Evolutionary conservation across 2,113 vertebrate genomes (phyloP).

Genomic region (Thalassarche chlororhynchos): DNA sequence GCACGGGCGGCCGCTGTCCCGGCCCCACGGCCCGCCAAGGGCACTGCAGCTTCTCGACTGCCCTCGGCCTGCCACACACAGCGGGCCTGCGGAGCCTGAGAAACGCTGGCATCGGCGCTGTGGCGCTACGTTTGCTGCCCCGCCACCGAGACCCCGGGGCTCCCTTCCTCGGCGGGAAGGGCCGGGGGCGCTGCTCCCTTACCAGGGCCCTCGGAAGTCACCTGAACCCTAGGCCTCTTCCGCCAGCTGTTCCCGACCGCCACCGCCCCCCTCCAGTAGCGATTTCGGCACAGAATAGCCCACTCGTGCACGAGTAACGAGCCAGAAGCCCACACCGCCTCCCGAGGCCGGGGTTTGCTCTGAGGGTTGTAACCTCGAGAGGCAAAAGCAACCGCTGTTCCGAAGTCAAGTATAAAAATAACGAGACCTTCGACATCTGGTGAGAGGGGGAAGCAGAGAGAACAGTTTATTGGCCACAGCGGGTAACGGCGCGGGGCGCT

Average conservation of each 20-base stretch:
- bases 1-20: not conserved
- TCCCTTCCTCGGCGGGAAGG: not conserved
- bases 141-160: not conserved
- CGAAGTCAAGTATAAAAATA: too few species aligned
- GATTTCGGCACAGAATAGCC: rapidly evolving
- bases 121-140: too few species aligned
- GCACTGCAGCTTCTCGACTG: not conserved
- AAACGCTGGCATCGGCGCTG: too few species aligned
- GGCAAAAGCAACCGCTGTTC: not conserved
- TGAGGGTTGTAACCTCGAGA: not conserved
- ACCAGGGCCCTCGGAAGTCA: too few species aligned
- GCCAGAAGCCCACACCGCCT: rapidly evolving
- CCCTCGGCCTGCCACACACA: not conserved
- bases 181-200: not conserved
- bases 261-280: not conserved
- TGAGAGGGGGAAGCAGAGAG: too few species aligned
- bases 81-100: too few species aligned
- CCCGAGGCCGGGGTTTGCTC: not conserved
- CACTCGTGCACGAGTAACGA: rapidly evolving
- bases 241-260: not conserved
- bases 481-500: too few species aligned
- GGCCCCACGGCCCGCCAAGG: not conserved
- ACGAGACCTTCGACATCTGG: not conserved
- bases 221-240: not conserved
- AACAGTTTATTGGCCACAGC: not conserved